Evolutionary conservation across 2,888 invertebrate genomes (phyloP), one percentile per base, ranked within the genome.

Genomic region (Leptinotarsa rubiginosa): DNA sequence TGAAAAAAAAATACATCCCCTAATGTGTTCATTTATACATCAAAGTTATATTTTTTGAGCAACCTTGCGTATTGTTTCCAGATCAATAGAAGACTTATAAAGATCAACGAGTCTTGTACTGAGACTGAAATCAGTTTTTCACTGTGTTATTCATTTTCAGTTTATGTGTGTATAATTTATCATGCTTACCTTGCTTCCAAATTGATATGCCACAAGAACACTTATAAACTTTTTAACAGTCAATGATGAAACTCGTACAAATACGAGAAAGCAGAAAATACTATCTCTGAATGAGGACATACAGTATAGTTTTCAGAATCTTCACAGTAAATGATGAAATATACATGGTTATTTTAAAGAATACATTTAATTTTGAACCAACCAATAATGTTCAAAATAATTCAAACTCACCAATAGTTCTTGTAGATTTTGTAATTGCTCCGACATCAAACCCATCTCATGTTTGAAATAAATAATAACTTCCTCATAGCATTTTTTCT

Each of bases 371-470:
- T 15, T 4, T 49, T 31, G 31, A 31, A 7, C 31, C 31, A 31
- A 1, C 7, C 31, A 31, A 31, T 7, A 31, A 10, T 31, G 31
- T 31, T 31, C 1, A 31, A 31, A 18, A 56, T 13, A 13, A 20
- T 56, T 13, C 12, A 56, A 56, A 78, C 81, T 83, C 81, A 85
- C 86, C 81, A 86, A 75, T 68, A 85, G 71, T 70, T 83, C 84
- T 76, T 86, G 85, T 56, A 86, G 77, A 73, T 83, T 81, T 67
- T 78, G 77, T n/a, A 86, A 77, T 72, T 86, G 84, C 25, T 85
- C 82, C 4, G 85, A 81, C 83, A 86, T 83, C 5, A 81, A 70
- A 10, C 77, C 76, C 84, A 86, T 85, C 79, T 86, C 86, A 25
- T 81, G 73, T 70, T 84, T 85, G 74, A 86, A 84, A 76, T 84